Evolutionary conservation across 2,113 vertebrate genomes (phyloP), one percentile per base, ranked within the genome.

Genomic region (Corynorhinus townsendii): DNA sequence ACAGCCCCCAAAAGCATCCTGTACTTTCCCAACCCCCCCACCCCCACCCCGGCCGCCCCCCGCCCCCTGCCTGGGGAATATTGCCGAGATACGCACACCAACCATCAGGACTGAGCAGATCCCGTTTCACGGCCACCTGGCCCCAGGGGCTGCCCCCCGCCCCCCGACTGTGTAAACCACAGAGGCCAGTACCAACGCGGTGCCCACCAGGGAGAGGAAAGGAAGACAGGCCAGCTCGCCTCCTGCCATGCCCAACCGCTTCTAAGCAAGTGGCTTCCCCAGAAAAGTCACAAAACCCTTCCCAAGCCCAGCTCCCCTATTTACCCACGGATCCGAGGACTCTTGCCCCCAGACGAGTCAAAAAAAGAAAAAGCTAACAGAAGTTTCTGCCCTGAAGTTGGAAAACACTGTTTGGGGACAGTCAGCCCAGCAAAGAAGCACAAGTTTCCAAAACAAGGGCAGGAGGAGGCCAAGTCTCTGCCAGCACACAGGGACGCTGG

Each of bases 371-470:
- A 85, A 8, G n/a, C 81, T 0, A 47, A 43, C 38, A 12, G 22
- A 89, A 94, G 89, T 90, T 91, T 95, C 80, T 35, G 69, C 72
- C 85, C 64, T 4, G 24, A 95, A 82, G 85, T 87, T 92, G 89
- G 33, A 89, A 83, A 79, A 11, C 47, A 28, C 5, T 5, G 9
- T 59, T 84, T 22, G 19, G 38, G 54, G 95, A 85, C 59, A 56
- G 52, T 16, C 45, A 30, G 30, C 9, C 40, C 54, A 11, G 76
- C 84, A 54, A 28, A 94, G 82, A 80, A 71, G 52, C 43, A 76
- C 56, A 38, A 49, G 80, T 91, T 92, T 86, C 71, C 71, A 35
- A 92, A 88, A 84, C 19, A 22, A 89, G 84, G 38, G 52, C 83
- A 17, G 56, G 35, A 91, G 45, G 69, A 49, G 52, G 40, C 77